Base-by-base conservation (phyloP, 2,113 vertebrate genomes). In the Aspiorhynchus laticeps region DNA sequence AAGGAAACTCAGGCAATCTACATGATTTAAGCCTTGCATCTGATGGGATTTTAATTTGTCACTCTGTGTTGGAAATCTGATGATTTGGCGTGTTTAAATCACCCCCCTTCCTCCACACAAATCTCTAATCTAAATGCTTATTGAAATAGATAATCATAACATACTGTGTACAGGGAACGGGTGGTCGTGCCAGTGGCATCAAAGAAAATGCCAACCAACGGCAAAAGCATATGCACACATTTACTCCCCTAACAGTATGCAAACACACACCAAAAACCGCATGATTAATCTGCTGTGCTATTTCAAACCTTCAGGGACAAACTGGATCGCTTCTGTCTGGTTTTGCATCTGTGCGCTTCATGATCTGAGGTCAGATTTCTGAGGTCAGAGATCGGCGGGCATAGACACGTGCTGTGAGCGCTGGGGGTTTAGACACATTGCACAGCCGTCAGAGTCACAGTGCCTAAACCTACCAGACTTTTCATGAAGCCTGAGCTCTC, bases 131-230 rank as follows among this genome's bases (percentile, higher is more conserved):
- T 33, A 9, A 81, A 63, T 43, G 36, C 36, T 63, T 12, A 61
- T 59, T 36, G 53, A 80, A 80, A 38, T 10, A 80, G 48, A 80
- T 56, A 21, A 80, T 80, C 71, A 41, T n/a, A 24, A 79, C 48
- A 80, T 61, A 61, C 21, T 12, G 17, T 38, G 38, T 24, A 33
- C 48, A 7, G 36, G 17, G 0, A 53, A 48, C 2, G 14, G 31
- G 5, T 56, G 26, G 41, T 24, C 36, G 17, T 79, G 31, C 31
- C 31, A 41, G 56, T 2, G 19, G 10, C 21, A n/a, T 75, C 24
- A 26, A 12, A 77, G 43, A 61, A 56, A 61, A 43, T 1, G 1
- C 21, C 56, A 26, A 24, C 33, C 36, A 59, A 65, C 7, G 2
- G 2, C 36, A 59, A 61, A 48, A 51, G 28, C 51, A 36, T 19